Base-by-base conservation (phyloP, 2,797 vertebrate species). In the Melanotaenia boesemani region DNA sequence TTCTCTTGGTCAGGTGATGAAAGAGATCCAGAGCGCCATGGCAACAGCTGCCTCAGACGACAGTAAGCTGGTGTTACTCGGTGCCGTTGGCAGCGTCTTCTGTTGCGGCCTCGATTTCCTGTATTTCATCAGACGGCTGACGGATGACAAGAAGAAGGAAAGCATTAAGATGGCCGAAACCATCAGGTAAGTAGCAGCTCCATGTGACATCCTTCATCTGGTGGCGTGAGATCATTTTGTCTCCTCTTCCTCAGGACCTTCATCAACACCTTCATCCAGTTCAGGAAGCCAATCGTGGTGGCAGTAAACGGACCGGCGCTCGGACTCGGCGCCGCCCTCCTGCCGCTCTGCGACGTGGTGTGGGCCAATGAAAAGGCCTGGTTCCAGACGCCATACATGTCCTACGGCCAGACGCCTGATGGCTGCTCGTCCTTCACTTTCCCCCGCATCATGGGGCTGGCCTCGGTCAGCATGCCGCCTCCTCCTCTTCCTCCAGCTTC, bases 351-450 rank as follows among this genome's bases (percentile, higher is more conserved):
- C 70, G 98, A 99, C 37, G 97, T 99, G 67, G 97, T 99, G 50
- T 99, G 98, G 98, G 98, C 98, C 85, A 99, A 96, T 69, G 98
- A 99, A 91, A 99, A 99, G 90, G 97, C 98, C 44, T 99, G 97
- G 97, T 98, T 99, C 93, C 98, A 99, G 86, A 99, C 97, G 20
- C 98, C 98, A 3, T 99, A 99, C 88, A 95, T 95, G 15, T 95
- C 95, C 62, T 98, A 96, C 67, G 98, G 98, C 68, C 98, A 99
- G 92, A 98, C 97, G 41, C 98, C 98, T 1, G 98, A 99, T 62
- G 97, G 95, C 76, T 99, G 98, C 87, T 97, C 97, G 8, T 97
- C 97, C 26, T 94, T 98, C 79, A 97, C 97, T 77, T 99, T 99
- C 87, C 98, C 98, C 67, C 95, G 94, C 85, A 96, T 98, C 90